Evolutionary conservation across 2,888 invertebrate genomes (phyloP), one percentile per base, ranked within the genome.

Genomic region (Crepidodera aurea): DNA sequence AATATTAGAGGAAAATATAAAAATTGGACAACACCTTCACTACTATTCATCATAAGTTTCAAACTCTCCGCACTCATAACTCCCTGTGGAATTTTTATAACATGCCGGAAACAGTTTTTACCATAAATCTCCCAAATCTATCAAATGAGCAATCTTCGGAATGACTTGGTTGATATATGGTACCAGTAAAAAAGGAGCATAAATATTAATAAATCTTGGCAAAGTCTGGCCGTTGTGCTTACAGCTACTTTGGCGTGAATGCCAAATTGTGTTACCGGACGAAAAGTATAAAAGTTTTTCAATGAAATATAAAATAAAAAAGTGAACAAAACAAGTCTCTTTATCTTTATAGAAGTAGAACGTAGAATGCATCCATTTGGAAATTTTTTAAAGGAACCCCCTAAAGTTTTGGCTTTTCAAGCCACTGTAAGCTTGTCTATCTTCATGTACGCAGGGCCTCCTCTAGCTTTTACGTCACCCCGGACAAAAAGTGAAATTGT

Each of bases 131-230:
- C 15, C 25, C 48, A 37, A 46, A 60, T 60, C 50, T 50, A 55
- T 60, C 60, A 55, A 55, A 50, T 55, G 55, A 60, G 50, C 55
- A 55, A 55, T 54, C 48, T 60, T 32, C 48, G 29, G 48, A 54
- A 54, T 55, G 48, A 50, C 54, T 60, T 16, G 22, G 19, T 19
- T 55, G 40, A 55, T 50, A 54, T 55, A 39, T 39, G 32, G 25
- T 50, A 25, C 19, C 12, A 55, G 32, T 39, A 50, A 48, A 48
- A 55, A 60, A 29, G 27, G 48, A 40, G 16, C 60, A 46, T 29
- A 50, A 39, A 55, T 54, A 55, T 50, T 60, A 46, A 60, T 60
- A 60, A 60, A 55, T 60, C 55, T 55, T 32, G 25, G 19, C 13
- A 44, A 32, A 46, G 25, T 22, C 46, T 34, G 22, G 34, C 19